phyloP scores from a whole-genome alignment of 2,113 vertebrate genomes.

The Tretioscincus oriximinensis region DNA sequence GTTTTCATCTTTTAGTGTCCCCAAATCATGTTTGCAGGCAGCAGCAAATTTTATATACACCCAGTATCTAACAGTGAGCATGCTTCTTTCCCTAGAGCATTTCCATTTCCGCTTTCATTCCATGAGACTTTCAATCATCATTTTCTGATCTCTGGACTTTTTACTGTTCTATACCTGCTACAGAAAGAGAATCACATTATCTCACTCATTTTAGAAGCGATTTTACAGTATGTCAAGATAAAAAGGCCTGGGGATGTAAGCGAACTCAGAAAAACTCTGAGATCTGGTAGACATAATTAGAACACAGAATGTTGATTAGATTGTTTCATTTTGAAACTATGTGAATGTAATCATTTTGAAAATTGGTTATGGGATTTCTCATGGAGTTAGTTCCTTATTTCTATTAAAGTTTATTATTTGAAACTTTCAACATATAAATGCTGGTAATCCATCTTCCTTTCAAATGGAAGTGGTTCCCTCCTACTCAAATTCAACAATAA shows the following conservation, averaged over 20 bases:
- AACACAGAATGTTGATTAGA: conserved; percentile 66
- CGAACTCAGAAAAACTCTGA: conserved; percentile 57
- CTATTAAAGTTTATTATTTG: conserved; percentile 35
- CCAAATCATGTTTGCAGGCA: conserved; percentile 20
- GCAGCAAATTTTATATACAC: conserved; percentile 13
- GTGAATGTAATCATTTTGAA: conserved; percentile 57
- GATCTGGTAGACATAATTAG: conserved; percentile 67
- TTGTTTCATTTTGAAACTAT: conserved; percentile 64
- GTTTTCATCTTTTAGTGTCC: neutral
- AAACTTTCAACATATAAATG: conserved; percentile 57
- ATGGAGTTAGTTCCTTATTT: conserved; percentile 53
- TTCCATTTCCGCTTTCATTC: conserved; percentile 56
- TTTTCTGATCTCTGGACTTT: conserved; percentile 53
- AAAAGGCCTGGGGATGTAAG: conserved; percentile 64
- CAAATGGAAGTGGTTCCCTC: accelerated
- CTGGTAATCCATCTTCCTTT: neutral
- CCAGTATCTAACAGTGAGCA: neutral
- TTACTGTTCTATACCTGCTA: conserved; percentile 32
- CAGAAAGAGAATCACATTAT: conserved; percentile 41
- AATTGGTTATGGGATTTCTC: conserved; percentile 57
- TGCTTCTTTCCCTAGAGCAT: conserved; percentile 51
- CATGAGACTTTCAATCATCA: conserved; percentile 58
- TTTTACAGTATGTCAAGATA: conserved; percentile 55
- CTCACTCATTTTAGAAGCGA: conserved; percentile 53
- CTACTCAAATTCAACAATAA: neutral